Base-by-base conservation (phyloP, 2,113 vertebrate genomes). In the Dicerorhinus sumatrensis region DNA sequence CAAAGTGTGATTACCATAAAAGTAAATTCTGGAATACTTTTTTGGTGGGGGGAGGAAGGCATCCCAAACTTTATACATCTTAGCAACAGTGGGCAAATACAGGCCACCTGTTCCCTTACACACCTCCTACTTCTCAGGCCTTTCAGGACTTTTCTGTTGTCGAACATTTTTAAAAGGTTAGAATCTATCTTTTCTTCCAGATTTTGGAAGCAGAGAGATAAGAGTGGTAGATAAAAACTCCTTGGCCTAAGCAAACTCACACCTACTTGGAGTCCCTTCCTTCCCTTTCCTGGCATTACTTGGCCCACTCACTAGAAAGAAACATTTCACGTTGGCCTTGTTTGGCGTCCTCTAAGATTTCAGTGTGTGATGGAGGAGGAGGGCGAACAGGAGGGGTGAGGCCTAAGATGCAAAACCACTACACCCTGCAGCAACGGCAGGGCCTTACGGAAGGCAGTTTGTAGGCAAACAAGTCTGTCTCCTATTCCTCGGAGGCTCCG, bases 131-230 rank as follows among this genome's bases (percentile, higher is more conserved):
- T 80, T 63, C 72, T 58, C 48, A 70, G 33, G 9, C 1, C 3
- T 86, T 51, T 54, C 6, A 72, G 56, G 72, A 31, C 62, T 70
- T 77, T 79, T 69, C 67, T 93, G 4, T 23, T 54, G 56, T 72
- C 63, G 79, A 12, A 79, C n/a, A 54, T 65, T 70, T 93, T 80
- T n/a, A 56, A 46, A 85, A 85, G 31, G 46, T 36, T 51, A 79
- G 48, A 70, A n/a, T 84, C 33, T 81, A 36, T 54, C 70, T 84
- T 46, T 76, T 51, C 79, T 69, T 48, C 31, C 20, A 81, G 20
- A 91, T 79, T 72, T 86, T 80, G 14, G 56, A 85, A 86, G 48
- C 21, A 81, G 73, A 31, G 48, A 89, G 77, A 7, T 56, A 79
- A 63, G 29, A 62, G 54, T 48, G 36, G 16, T 48, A 58, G 63